Evolutionary conservation across 2,797 vertebrate species (phyloP).

Genomic region (Sebastes vulpes): DNA sequence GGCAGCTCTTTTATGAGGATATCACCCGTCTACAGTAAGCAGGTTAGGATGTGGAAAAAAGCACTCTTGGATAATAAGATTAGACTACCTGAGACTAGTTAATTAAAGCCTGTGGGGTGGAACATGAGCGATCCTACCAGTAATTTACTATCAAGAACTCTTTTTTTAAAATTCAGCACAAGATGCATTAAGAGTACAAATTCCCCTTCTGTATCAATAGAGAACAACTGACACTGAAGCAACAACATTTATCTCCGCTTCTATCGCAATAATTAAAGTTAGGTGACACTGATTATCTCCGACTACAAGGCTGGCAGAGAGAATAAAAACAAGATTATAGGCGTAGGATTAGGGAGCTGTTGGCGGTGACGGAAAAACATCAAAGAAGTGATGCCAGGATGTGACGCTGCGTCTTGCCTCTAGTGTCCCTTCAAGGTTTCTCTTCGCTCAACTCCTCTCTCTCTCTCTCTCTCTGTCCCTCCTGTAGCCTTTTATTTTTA

Average conservation of each 20-base stretch:
- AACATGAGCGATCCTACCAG: slow-evolving; percentile 74
- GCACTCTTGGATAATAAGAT: slow-evolving; percentile 73
- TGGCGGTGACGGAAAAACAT: slow-evolving; percentile 45
- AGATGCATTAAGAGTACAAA: slow-evolving; percentile 45
- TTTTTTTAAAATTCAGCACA: slow-evolving; percentile 26
- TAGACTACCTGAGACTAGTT: slow-evolving; percentile 78
- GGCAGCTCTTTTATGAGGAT: slow-evolving; percentile 23
- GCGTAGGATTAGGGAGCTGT: slow-evolving; percentile 43
- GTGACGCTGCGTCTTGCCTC: slow-evolving; percentile 20
- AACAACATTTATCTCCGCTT: slow-evolving; percentile 62
- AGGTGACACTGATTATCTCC: slow-evolving; percentile 61
- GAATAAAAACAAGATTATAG: slow-evolving; percentile 55
- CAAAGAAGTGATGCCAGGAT: slow-evolving; percentile 35
- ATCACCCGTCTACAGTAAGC: slow-evolving; percentile 30
- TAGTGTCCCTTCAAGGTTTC: slow-evolving; percentile 55
- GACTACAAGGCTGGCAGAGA: slow-evolving; percentile 42
- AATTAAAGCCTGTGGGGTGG: slow-evolving; percentile 82
- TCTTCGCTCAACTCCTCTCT: slow-evolving; percentile 13
- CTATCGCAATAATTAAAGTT: slow-evolving; percentile 70
- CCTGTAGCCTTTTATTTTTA: slow-evolving; percentile 48
- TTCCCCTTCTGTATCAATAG: slow-evolving; percentile 38
- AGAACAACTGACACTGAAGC: slow-evolving; percentile 53
- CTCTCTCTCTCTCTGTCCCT: background rate
- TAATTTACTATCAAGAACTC: slow-evolving; percentile 68
- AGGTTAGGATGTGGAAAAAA: slow-evolving; percentile 53